Evolutionary conservation across 2,113 vertebrate species (phyloP), one percentile per base, ranked within the genome.

Genomic region (Phocoena phocoena): DNA sequence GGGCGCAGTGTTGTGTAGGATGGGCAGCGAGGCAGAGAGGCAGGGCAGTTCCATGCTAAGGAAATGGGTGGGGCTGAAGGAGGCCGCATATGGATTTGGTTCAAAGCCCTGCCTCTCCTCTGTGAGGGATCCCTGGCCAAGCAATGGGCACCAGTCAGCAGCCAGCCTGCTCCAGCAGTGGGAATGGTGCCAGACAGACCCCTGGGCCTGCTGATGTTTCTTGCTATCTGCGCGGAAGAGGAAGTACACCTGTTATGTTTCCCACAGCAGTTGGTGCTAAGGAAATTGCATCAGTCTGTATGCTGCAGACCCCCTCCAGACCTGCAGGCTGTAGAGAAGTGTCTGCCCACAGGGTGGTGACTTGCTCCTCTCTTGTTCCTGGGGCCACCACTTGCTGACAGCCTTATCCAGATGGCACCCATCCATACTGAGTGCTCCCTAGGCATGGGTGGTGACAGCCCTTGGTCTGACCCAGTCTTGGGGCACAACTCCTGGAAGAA

Each of bases 211-310:
- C 71, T 31, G 60, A 6, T n/a, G 23, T 20, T 21, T 76, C 47
- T 13, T 81, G 58, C 20, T 15, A n/a, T 28, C 68, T 63, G 28
- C 7, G 9, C 20, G 44, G 76, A 73, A 85, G 70, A 95, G 96
- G 96, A 97, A 95, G 95, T 47, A 83, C 83, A 73, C 94, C 88
- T 26, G 38, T 38, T 28, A 4, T 3, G 44, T 81, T 92, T 67
- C 90, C 88, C 67, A 8, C 28, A 87, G 94, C 90, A 25, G 96
- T 87, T 96, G 96, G 92, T 90, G 88, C 82, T 86, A 13, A 97
- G 97, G 98, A 98, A 97, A 93, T 98, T 98, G 50, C 98, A 95
- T 96, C 95, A 96, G 70, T 62, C 28, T 15, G 23, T 26, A n/a
- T 26, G 4, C 58, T 23, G 68, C 73, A 83, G 41, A 8, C 31